phyloP scores from a whole-genome alignment of 30 jellyfish, hydroid and myxozoan genomes.

The Sanderia malayensis region DNA sequence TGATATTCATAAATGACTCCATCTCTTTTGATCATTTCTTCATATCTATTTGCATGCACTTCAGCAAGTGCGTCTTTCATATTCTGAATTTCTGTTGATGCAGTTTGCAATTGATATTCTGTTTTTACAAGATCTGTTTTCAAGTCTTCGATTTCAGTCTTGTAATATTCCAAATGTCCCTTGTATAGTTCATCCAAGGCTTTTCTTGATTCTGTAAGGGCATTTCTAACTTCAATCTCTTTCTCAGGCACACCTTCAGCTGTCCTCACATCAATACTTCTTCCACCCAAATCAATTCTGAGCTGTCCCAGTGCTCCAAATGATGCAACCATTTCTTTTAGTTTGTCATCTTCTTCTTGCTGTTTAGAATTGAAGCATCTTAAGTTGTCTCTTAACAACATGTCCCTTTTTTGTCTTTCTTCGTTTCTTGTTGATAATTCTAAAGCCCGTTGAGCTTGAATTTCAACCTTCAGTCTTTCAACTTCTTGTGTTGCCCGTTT shows the following conservation, averaged over 20 bases:
- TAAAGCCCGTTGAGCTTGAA: slow-evolving; percentile 60
- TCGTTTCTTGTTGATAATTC: slow-evolving; percentile 48
- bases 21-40: slow-evolving; percentile 57
- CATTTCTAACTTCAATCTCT: slow-evolving; percentile 60
- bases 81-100: slow-evolving; percentile 36
- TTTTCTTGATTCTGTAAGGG: slow-evolving; percentile 46
- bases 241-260: slow-evolving; percentile 68
- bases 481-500: slow-evolving; percentile 56
- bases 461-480: slow-evolving; percentile 55
- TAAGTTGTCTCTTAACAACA: slow-evolving; percentile 46
- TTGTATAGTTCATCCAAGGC: slow-evolving; percentile 59
- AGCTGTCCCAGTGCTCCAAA: slow-evolving; percentile 66
- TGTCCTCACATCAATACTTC: slow-evolving; percentile 51
- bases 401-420: slow-evolving; percentile 67
- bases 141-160: slow-evolving; percentile 59
- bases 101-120: slow-evolving; percentile 60
- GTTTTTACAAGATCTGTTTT: slow-evolving; percentile 37
- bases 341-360: slow-evolving; percentile 40
- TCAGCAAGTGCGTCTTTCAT: slow-evolving; percentile 46
- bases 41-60: slow-evolving; percentile 40
- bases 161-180: slow-evolving; percentile 48
- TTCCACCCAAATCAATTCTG: slow-evolving; percentile 55
- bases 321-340: slow-evolving; percentile 52
- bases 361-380: slow-evolving; percentile 35
- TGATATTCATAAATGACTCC: slow-evolving; percentile 41